phyloP scores from a whole-genome alignment of 2,797 vertebrate species.

The Meriones psammophilus region DNA sequence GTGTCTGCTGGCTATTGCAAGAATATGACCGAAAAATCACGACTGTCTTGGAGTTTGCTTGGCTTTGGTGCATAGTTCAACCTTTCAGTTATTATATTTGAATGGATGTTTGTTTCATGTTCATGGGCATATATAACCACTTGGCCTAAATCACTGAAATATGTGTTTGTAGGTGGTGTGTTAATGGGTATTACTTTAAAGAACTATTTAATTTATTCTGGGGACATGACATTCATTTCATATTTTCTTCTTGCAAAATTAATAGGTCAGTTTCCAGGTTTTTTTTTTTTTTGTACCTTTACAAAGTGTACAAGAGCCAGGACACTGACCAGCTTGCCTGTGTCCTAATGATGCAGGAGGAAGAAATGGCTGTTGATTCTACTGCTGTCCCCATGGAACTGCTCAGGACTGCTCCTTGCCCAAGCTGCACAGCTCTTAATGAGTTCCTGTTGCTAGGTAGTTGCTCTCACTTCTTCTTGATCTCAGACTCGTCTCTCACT shows the following conservation, averaged over 20 bases:
- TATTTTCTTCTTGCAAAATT: background rate
- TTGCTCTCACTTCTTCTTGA: background rate
- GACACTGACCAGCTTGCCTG: fast-evolving
- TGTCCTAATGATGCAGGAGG: too few relatives aligned
- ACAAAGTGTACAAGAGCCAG: background rate
- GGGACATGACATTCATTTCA: background rate
- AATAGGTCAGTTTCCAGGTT: background rate
- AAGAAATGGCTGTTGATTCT: background rate
- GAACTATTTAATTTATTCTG: background rate
- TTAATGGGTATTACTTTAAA: background rate
- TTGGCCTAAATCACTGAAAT: background rate
- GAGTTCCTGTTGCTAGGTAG: background rate
- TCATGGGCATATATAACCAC: background rate
- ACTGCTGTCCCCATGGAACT: background rate
- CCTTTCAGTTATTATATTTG: background rate
- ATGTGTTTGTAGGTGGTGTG: background rate
- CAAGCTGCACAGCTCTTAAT: background rate
- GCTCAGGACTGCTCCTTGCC: background rate
- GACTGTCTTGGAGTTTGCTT: background rate
- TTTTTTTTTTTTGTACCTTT: background rate
- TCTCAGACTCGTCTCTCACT: background rate
- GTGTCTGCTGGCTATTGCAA: background rate
- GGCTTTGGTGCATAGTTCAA: background rate
- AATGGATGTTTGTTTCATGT: background rate
- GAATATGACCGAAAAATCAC: background rate